These are phyloP conservation scores for Rhagoletis pomonella DNA, from an alignment of 1,140 invertebrate species.

Conservation along the genomic window DNA sequence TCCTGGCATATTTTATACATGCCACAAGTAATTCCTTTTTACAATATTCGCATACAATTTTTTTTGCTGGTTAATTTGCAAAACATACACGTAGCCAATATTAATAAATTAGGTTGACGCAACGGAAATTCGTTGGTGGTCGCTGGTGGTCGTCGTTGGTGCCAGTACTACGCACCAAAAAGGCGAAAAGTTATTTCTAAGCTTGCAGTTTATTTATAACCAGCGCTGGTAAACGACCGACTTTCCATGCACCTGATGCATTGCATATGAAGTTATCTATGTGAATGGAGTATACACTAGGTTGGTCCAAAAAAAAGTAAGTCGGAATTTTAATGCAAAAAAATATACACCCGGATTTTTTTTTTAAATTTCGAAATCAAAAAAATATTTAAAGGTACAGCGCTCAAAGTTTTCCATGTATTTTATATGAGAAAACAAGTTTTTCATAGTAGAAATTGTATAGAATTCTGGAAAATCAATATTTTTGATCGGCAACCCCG, in stretches of 20 bases:
- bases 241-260: conserved; percentile 31
- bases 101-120: conserved; percentile 19
- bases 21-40: neutral
- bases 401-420: too few relatives aligned
- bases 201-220: conserved; percentile 11
- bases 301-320: too few relatives aligned
- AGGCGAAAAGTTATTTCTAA: neutral
- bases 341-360: too few relatives aligned
- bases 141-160: neutral
- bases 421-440: too few relatives aligned
- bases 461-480: too few relatives aligned
- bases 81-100: conserved; percentile 23
- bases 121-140: conserved; percentile 6
- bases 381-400: too few relatives aligned
- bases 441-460: too few relatives aligned
- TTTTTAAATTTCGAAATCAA: too few relatives aligned
- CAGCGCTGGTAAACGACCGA: neutral
- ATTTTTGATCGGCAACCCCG: too few relatives aligned
- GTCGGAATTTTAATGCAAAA: too few relatives aligned
- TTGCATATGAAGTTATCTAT: too few relatives aligned
- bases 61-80: conserved; percentile 16
- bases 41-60: neutral
- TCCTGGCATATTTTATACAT: neutral
- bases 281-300: too few relatives aligned
- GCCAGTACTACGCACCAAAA: neutral